Percentiles rank a stretch among this genome's conserved stretches.
These are phyloP conservation scores for Tragelaphus eurycerus DNA, from an alignment of 2,797 vertebrate genomes.

Conservation along the genomic window DNA sequence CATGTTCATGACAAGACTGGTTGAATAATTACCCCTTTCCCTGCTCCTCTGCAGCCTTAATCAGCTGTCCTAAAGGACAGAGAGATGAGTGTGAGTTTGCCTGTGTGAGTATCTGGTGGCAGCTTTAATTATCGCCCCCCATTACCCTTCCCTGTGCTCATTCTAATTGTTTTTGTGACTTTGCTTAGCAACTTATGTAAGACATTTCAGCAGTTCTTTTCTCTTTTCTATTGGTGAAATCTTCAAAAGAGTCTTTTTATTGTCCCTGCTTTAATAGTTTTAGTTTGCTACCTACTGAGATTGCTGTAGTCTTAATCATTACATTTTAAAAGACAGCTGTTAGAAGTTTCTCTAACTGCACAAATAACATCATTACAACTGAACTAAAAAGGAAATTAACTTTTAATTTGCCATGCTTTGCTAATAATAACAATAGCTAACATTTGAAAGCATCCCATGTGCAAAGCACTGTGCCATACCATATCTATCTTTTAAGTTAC, in stretches of 20 bases:
- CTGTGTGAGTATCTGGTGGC: not conserved
- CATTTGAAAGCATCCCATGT: not conserved
- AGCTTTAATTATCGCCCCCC: not conserved
- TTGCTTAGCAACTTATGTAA: conserved; percentile 40
- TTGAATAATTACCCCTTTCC: not conserved
- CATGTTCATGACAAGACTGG: not conserved
- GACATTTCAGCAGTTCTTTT: conserved; percentile 25
- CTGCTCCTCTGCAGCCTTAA: not conserved
- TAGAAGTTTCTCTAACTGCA: conserved; percentile 26
- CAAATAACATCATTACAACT: not conserved
- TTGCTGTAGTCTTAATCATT: conserved; percentile 49
- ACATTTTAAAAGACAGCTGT: conserved; percentile 63
- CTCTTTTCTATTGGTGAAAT: conserved; percentile 35
- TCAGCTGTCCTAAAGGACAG: not conserved
- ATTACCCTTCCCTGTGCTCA: not conserved
- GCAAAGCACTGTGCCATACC: not conserved
- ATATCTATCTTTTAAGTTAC: not conserved
- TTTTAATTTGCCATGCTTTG: not conserved
- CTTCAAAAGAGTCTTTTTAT: conserved; percentile 62
- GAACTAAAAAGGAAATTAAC: conserved; percentile 34
- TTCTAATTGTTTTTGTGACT: conserved; percentile 13
- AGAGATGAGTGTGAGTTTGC: not conserved
- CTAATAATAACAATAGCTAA: not conserved
- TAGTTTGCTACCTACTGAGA: conserved; percentile 55
- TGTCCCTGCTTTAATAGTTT: conserved; percentile 58